These are phyloP conservation scores for Neosalanx taihuensis DNA, from an alignment of 2,797 vertebrate species.

Conservation along the genomic window DNA sequence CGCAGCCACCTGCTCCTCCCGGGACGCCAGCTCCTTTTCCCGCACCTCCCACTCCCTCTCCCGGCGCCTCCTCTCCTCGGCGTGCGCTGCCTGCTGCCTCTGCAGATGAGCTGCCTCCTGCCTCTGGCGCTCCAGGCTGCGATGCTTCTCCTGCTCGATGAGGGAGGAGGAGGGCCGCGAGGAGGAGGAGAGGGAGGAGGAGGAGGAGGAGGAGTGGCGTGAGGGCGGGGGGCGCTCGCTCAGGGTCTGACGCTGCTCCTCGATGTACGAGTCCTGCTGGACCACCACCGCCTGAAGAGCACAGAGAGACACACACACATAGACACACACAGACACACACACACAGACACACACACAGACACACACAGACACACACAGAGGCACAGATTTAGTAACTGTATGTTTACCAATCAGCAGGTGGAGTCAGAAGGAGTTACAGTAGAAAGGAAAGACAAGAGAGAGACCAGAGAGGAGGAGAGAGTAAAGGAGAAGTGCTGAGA, in stretches of 20 bases:
- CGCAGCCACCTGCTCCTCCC: slow-evolving; percentile 66
- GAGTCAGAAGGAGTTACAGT: not conserved
- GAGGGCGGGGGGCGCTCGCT: slow-evolving; percentile 64
- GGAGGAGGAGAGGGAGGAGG: slow-evolving; percentile 60
- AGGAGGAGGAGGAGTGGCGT: slow-evolving; percentile 71
- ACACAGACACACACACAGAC: not conserved
- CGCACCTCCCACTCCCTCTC: slow-evolving; percentile 80
- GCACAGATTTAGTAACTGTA: not conserved
- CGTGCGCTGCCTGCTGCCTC: slow-evolving; percentile 82
- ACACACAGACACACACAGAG: slow-evolving; percentile 1
- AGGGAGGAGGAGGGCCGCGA: slow-evolving; percentile 76
- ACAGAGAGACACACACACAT: not conserved
- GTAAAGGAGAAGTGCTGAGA: not conserved
- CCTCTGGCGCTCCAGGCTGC: slow-evolving; percentile 86
- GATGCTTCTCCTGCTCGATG: slow-evolving; percentile 90
- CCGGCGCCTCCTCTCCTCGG: slow-evolving; percentile 74
- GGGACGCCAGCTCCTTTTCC: slow-evolving; percentile 71
- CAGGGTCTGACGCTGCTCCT: slow-evolving; percentile 84
- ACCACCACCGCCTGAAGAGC: slow-evolving; percentile 79
- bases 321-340: too few relatives aligned
- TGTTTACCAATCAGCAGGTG: not conserved
- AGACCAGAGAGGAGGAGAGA: not conserved
- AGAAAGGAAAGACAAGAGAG: not conserved
- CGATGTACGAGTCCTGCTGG: slow-evolving; percentile 88
- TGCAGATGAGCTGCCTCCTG: slow-evolving; percentile 86